A percentile compares a stretch with the other conserved stretches of the same genome.
Evolutionary conservation across 2,797 vertebrate species (phyloP).

Genomic region (Perdix hodgsoniae): DNA sequence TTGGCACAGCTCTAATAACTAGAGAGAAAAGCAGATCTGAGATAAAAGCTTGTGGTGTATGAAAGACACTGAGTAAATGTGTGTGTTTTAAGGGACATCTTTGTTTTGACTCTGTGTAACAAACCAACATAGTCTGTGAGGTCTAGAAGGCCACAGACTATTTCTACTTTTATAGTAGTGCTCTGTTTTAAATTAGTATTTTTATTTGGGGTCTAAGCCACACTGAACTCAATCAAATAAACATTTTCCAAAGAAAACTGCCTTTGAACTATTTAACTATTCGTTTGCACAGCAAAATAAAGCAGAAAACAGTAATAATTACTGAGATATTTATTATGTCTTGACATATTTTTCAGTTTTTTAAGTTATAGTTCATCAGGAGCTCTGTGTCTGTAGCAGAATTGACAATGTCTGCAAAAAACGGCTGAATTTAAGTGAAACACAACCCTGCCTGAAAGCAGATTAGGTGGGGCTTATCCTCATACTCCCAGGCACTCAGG

Average conservation of each 20-base stretch:
- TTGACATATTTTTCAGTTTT: not conserved
- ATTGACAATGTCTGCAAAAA: not conserved
- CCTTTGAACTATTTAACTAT: conserved; percentile 62
- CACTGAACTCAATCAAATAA: conserved; percentile 62
- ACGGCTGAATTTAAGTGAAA: conserved; percentile 17
- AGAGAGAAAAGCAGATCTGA: not conserved
- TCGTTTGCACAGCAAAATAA: not conserved
- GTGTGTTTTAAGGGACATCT: conserved; percentile 24
- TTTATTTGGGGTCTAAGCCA: conserved; percentile 58
- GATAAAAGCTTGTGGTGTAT: not conserved
- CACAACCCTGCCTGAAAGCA: not conserved
- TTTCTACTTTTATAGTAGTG: conserved; percentile 35
- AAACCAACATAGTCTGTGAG: conserved; percentile 42
- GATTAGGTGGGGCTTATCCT: conserved; percentile 13
- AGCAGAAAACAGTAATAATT: not conserved
- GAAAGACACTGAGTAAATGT: conserved; percentile 39
- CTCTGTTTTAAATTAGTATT: conserved; percentile 61
- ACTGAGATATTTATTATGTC: not conserved
- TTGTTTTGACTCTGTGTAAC: conserved; percentile 44
- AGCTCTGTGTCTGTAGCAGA: not conserved
- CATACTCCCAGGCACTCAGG: not conserved
- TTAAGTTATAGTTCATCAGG: not conserved
- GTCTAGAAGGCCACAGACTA: conserved; percentile 51
- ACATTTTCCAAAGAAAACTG: conserved; percentile 44
- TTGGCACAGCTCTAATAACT: not conserved